Percentiles rank a stretch among this genome's conserved stretches.
phyloP scores from a whole-genome alignment of 2,797 vertebrate genomes.

The Sarcoramphus papa region DNA sequence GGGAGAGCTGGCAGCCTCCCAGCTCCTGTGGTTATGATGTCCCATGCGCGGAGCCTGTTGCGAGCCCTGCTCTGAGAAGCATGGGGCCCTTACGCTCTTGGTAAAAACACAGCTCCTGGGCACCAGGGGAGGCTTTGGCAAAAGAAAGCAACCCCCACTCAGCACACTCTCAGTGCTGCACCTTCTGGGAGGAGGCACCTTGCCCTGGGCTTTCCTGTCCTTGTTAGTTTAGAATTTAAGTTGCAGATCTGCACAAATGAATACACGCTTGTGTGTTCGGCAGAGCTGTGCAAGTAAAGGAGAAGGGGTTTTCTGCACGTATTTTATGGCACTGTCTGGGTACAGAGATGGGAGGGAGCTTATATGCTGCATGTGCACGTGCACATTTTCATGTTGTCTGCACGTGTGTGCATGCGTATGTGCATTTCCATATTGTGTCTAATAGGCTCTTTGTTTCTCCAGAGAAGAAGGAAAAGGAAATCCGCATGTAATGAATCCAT shows the following conservation, averaged over 20 bases:
- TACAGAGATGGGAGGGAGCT: neutral
- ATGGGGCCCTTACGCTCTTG: rapidly evolving
- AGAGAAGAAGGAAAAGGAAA: conserved; percentile 70
- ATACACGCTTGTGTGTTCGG: neutral
- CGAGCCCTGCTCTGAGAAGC: neutral
- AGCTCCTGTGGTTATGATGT: neutral
- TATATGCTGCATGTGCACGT: neutral
- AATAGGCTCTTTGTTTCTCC: conserved; percentile 69
- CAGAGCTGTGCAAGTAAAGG: neutral
- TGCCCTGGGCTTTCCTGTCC: conserved; percentile 28
- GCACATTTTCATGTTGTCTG: conserved; percentile 38
- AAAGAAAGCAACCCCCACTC: neutral
- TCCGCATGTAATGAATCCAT: conserved; percentile 72
- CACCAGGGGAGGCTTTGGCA: neutral
- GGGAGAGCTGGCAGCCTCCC: conserved; percentile 21
- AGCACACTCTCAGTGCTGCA: neutral
- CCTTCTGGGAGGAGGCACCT: neutral
- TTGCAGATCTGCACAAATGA: neutral
- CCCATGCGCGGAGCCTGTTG: neutral
- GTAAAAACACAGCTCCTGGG: neutral
- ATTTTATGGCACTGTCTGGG: conserved; percentile 1
- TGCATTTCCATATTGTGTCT: conserved; percentile 60
- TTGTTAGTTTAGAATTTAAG: neutral
- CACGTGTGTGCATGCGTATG: conserved; percentile 34
- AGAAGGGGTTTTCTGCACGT: neutral